A percentile compares a stretch with the other conserved stretches of the same genome.
phyloP scores from a whole-genome alignment of 2,888 invertebrate species.

The Acrobasis repandana region DNA sequence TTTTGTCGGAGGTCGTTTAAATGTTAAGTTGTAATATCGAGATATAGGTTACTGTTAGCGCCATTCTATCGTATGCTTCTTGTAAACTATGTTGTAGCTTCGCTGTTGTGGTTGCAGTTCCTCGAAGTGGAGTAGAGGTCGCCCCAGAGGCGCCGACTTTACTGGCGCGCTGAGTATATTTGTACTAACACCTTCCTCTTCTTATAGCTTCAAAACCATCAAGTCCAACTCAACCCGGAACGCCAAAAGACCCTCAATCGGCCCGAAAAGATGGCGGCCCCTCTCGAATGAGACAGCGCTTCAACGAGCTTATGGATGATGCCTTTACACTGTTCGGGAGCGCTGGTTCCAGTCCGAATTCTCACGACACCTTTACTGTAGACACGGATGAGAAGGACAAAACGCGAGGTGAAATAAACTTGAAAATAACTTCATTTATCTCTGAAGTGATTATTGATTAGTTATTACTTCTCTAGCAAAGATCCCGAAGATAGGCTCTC shows the following conservation, averaged over 20 bases:
- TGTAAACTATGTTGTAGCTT: too few species aligned
- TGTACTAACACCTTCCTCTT: background rate
- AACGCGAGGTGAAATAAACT: constrained; percentile 30
- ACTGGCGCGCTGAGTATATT: background rate
- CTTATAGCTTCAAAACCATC: constrained; percentile 61
- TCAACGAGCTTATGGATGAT: constrained; percentile 90
- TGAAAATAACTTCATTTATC: too few species aligned
- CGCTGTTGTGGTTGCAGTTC: too few species aligned
- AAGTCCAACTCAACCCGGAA: constrained; percentile 52
- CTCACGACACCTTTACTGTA: constrained; percentile 59
- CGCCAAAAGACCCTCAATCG: constrained; percentile 22
- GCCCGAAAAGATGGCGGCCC: constrained; percentile 66
- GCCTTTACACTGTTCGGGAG: constrained; percentile 90
- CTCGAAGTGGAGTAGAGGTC: too few species aligned
- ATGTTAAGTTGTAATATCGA: too few species aligned
- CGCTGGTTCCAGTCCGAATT: constrained; percentile 80
- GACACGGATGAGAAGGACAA: constrained; percentile 45
- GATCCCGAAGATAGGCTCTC: too few species aligned
- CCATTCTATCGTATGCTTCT: too few species aligned
- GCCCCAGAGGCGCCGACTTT: too few species aligned
- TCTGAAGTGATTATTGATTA: too few species aligned
- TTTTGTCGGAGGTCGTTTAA: too few species aligned
- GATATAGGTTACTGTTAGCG: too few species aligned
- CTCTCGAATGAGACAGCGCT: constrained; percentile 87
- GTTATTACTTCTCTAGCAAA: too few species aligned